Conservation (phyloP, 2,888 invertebrate species). For the Belgica antarctica region DNA sequence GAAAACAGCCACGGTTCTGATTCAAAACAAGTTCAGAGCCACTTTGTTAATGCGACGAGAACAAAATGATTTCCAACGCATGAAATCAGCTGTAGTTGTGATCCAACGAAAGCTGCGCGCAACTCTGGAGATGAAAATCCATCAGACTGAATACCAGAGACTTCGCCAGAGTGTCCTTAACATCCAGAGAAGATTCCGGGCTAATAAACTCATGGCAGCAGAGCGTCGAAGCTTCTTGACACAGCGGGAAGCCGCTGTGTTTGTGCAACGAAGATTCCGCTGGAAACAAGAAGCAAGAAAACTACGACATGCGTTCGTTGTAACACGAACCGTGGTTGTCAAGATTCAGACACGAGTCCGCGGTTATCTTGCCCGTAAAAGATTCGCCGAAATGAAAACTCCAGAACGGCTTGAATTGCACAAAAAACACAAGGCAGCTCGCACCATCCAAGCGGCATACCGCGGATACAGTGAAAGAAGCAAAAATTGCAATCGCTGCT, state of each 20-base stretch:
- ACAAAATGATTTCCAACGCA: slow-evolving; percentile 45
- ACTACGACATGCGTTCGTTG: slow-evolving; percentile 45
- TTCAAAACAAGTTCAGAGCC: slow-evolving; percentile 49
- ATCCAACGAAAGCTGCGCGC: slow-evolving; percentile 55
- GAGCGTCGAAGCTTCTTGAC: slow-evolving; percentile 53
- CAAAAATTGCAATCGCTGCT: slow-evolving; percentile 47
- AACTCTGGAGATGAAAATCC: slow-evolving; percentile 48
- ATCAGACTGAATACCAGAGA: slow-evolving; percentile 46
- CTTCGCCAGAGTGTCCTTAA: neutral
- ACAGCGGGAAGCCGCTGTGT: slow-evolving; percentile 53
- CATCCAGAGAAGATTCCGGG: slow-evolving; percentile 52
- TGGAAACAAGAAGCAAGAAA: slow-evolving; percentile 51
- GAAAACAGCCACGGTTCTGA: slow-evolving; percentile 48
- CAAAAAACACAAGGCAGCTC: slow-evolving; percentile 58
- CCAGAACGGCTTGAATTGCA: slow-evolving; percentile 55
- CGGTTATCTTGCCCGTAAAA: slow-evolving; percentile 57
- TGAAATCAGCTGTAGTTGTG: slow-evolving; percentile 32
- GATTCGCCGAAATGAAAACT: slow-evolving; percentile 56
- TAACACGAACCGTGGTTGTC: slow-evolving; percentile 51
- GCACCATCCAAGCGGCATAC: slow-evolving; percentile 64
- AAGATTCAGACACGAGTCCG: slow-evolving; percentile 57
- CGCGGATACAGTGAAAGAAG: slow-evolving; percentile 57
- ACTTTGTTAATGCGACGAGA: slow-evolving; percentile 47
- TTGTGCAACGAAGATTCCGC: slow-evolving; percentile 58
- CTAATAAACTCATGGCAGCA: slow-evolving; percentile 53